Base-by-base conservation (phyloP, 2,797 vertebrate genomes). In the Crypturellus tataupa region DNA sequence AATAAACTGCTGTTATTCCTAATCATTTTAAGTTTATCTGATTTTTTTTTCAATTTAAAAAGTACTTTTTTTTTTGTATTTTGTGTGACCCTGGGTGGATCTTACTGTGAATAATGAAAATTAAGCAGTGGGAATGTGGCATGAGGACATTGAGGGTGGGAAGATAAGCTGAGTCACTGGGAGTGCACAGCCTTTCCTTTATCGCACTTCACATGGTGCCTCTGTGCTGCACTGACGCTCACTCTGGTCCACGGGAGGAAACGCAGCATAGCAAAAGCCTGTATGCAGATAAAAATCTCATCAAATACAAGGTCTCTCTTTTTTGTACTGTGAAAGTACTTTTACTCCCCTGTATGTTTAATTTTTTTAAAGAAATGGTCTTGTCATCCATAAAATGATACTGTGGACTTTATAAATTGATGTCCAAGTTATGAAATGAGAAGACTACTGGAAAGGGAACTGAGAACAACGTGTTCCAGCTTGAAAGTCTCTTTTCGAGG, bases 71-170 rank as follows among this genome's bases (percentile, higher is more conserved):
- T 10, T 47, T 46, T 6, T 1, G 0, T 9, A 73, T 85, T 85
- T 93, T 35, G 89, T 81, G 23, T 55, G 65, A 80, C 90, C n/a
- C 91, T 5, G 1, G 31, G 59, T 56, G 64, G 53, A 16, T 89
- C 53, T 81, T 78, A 9, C 47, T 87, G 84, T 92, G 86, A 97
- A 91, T 83, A 95, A 96, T 78, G 83, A 93, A 68, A 95, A 89
- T 60, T 85, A 56, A 92, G 27, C 31, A 91, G 42, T 42, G 51
- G 93, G 75, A 92, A 60, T 81, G 78, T 47, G 73, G 65, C 88
- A 42, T 86, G 33, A 90, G 90, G 84, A 96, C 81, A 87, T 65
- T 88, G 31, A 69, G 70, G 95, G 23, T 82, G 91, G 60, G 69
- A 83, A 88, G 83, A 89, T 64, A 86, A 92, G 89, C 75, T 96